These are phyloP conservation scores for Amblyopsis hoosieri DNA, from an alignment of 2,797 vertebrate species.

Conservation along the genomic window DNA sequence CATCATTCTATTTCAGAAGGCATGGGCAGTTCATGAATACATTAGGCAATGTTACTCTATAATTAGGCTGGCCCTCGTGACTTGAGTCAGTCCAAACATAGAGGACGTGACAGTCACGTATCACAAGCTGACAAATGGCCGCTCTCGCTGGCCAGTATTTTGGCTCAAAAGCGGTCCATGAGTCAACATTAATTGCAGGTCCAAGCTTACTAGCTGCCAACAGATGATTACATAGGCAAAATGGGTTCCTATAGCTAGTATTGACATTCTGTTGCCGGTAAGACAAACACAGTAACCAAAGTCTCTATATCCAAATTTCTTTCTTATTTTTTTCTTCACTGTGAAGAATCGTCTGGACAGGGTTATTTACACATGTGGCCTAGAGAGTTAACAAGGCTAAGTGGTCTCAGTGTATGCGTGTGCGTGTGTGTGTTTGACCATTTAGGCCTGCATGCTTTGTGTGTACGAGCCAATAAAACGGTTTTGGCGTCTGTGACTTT, in stretches of 20 bases:
- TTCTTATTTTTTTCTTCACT: constrained; percentile 30
- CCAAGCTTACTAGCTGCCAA: constrained; percentile 29
- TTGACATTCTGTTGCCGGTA: constrained; percentile 11
- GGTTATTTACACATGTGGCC: constrained; percentile 42
- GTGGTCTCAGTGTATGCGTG: constrained; percentile 35
- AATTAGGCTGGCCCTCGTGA: constrained; percentile 56
- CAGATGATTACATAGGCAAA: constrained; percentile 14
- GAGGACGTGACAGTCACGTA: constrained; percentile 35
- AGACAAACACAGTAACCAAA: constrained; percentile 13
- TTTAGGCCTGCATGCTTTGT: constrained; percentile 32
- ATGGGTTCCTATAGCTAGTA: neutral
- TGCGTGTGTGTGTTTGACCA: constrained; percentile 19
- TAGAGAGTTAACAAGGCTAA: constrained; percentile 56
- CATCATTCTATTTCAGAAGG: constrained; percentile 49
- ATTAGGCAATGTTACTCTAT: constrained; percentile 54
- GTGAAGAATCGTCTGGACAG: constrained; percentile 16
- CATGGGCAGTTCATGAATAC: constrained; percentile 55
- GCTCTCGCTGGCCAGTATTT: constrained; percentile 34
- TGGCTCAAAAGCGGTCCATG: constrained; percentile 24
- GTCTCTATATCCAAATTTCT: constrained; percentile 22
- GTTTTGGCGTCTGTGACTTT: no score
- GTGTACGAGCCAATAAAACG: constrained; percentile 35
- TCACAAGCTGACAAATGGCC: constrained; percentile 49
- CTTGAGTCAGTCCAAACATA: constrained; percentile 52
- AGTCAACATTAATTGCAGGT: constrained; percentile 34